These are phyloP conservation scores for Acanthiza pusilla DNA, from an alignment of 2,797 vertebrate species.

Conservation along the genomic window DNA sequence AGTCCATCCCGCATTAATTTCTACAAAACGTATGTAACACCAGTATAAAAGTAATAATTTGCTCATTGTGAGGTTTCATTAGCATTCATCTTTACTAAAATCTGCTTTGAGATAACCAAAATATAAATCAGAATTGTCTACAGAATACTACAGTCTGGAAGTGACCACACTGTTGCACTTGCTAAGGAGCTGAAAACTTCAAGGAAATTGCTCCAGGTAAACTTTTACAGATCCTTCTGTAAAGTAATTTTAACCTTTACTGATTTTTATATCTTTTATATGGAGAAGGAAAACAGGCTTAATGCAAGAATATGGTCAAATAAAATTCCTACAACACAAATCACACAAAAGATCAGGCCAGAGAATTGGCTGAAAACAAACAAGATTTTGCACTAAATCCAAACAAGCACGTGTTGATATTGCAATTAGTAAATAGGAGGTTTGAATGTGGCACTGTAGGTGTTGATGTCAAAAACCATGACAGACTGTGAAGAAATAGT, in stretches of 20 bases:
- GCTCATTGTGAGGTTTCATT: not conserved
- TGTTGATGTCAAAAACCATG: not conserved
- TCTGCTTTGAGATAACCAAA: not conserved
- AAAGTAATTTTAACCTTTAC: not conserved
- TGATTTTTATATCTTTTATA: not conserved
- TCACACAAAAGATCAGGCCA: not conserved
- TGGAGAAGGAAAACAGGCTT: not conserved
- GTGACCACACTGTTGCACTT: not conserved
- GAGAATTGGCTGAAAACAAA: not conserved
- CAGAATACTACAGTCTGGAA: not conserved
- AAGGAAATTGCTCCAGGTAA: not conserved
- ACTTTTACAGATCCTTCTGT: not conserved
- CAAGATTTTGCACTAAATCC: not conserved
- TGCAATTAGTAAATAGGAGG: not conserved
- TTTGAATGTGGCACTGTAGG: not conserved
- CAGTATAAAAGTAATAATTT: not conserved
- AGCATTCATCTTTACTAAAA: not conserved
- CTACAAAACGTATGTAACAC: rapidly evolving
- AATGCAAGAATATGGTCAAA: not conserved
- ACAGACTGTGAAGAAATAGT: not conserved
- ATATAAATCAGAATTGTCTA: not conserved
- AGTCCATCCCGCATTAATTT: not conserved
- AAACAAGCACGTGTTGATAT: not conserved
- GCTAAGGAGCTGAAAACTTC: not conserved
- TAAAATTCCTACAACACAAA: not conserved